Percentiles rank a stretch among this genome's conserved stretches.
Conservation (phyloP, 2,888 invertebrate genomes). For the Coenonympha arcania region DNA sequence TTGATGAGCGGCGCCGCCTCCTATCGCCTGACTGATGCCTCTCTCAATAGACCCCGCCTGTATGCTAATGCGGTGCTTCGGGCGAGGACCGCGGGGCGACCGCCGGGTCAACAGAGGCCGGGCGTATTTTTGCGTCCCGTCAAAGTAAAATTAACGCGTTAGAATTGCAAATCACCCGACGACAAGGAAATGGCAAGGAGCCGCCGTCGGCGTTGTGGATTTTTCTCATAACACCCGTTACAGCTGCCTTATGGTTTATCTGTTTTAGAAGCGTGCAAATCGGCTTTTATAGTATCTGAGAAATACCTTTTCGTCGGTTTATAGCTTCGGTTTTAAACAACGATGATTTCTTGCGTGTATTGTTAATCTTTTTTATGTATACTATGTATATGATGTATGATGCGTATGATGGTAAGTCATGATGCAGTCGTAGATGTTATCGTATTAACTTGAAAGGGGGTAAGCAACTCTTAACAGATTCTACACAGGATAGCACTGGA, state of each 20-base stretch:
- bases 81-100: conserved; percentile 35
- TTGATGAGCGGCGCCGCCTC: conserved; percentile 40
- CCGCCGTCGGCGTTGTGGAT: conserved; percentile 53
- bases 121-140: conserved; percentile 66
- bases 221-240: conserved; percentile 64
- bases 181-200: conserved; percentile 66
- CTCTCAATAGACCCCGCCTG: conserved; percentile 59
- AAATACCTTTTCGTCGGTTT: too few relatives aligned
- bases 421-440: too few relatives aligned
- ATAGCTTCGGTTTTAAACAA: too few relatives aligned
- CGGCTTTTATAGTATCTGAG: too few relatives aligned
- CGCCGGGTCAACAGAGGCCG: conserved; percentile 33
- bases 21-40: conserved; percentile 51
- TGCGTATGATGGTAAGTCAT: too few relatives aligned
- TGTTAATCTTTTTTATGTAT: too few relatives aligned
- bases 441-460: too few relatives aligned
- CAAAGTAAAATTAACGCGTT: conserved; percentile 72
- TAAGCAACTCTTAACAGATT: too few relatives aligned
- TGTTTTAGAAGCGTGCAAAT: conserved; percentile 11
- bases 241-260: conserved; percentile 14
- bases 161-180: conserved; percentile 69
- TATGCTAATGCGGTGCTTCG: conserved; percentile 64
- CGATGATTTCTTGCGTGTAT: too few relatives aligned
- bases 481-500: too few relatives aligned
- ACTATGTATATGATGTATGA: too few relatives aligned